phyloP scores from a whole-genome alignment of 2,797 vertebrate species.

The Muscicapa comitata region DNA sequence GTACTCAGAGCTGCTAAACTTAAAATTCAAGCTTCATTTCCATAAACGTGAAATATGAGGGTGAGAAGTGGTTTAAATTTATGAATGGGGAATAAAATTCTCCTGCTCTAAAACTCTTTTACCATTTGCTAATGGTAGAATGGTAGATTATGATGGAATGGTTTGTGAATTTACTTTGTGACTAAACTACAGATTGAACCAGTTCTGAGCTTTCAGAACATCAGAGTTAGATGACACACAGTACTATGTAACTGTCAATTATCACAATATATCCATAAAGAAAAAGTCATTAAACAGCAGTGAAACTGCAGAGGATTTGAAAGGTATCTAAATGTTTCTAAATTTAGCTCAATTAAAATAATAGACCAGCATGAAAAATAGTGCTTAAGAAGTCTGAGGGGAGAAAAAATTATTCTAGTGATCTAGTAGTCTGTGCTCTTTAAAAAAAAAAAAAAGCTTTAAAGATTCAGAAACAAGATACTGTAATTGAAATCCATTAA shows the following conservation, averaged over 20 bases:
- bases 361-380: not conserved
- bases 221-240: not conserved
- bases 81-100: constrained; percentile 21
- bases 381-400: not conserved
- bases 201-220: not conserved
- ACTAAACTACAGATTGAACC: constrained; percentile 10
- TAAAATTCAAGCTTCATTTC: not conserved
- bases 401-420: not conserved
- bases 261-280: not conserved
- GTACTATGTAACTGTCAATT: constrained; percentile 4
- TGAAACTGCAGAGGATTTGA: not conserved
- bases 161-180: constrained; percentile 35
- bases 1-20: not conserved
- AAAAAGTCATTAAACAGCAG: constrained; percentile 6
- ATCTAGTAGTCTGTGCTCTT: not conserved
- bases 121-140: not conserved
- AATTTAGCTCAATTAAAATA: constrained; percentile 35
- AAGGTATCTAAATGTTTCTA: not conserved
- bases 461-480: constrained; percentile 12
- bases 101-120: not conserved
- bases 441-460: constrained; percentile 58
- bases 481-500: constrained; percentile 60
- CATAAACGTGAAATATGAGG: not conserved
- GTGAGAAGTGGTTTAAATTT: not conserved
- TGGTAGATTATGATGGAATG: not conserved